Evolutionary conservation across 1,140 invertebrate species (phyloP), one percentile per base, ranked within the genome.

Genomic region (Cherax destructor): DNA sequence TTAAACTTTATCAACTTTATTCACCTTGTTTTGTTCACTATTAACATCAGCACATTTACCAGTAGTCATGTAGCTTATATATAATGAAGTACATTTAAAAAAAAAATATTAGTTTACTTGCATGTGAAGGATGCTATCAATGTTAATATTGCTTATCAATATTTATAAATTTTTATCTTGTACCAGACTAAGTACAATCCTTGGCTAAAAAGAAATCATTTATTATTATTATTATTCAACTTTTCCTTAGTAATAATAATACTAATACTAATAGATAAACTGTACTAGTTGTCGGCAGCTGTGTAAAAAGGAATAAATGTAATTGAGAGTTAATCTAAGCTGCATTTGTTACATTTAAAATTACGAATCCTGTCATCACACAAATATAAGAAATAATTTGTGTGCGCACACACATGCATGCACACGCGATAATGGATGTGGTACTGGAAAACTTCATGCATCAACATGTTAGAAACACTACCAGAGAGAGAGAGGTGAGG

Each of bases 251-350:
- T 41, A 41, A 41, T 1, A 41, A 41, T 41, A 41, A 41, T 41
- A 41, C 0, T 41, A 41, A 41, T 41, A 41, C 0, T 41, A 41
- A 41, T 41, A 41, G 30, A 41, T 41, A 41, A 41, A 41, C 30
- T 41, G 30, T 41, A 41, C 30, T 41, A 41, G 52, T 56, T 56
- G 52, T 56, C 6, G 16, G 69, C 21, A 49, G 13, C 49, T 81
- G 78, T 89, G 78, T 65, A 83, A 65, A 72, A 65, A 65, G 78
- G 78, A 80, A 89, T 61, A 87, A 76, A 78, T 85, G 7, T 56
- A 10, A 56, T 56, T 56, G 9, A 56, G 52, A 56, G 52, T 13
- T 13, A 56, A 1, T 56, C 30, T 56, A 56, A 13, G 52, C 52
- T 56, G 52, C 13, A 56, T 56, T 56, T 56, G 1, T 56, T 56